A percentile compares a stretch with the other conserved stretches of the same genome.
These are phyloP conservation scores for Sesia apiformis DNA, from an alignment of 2,888 invertebrate species.

Conservation along the genomic window DNA sequence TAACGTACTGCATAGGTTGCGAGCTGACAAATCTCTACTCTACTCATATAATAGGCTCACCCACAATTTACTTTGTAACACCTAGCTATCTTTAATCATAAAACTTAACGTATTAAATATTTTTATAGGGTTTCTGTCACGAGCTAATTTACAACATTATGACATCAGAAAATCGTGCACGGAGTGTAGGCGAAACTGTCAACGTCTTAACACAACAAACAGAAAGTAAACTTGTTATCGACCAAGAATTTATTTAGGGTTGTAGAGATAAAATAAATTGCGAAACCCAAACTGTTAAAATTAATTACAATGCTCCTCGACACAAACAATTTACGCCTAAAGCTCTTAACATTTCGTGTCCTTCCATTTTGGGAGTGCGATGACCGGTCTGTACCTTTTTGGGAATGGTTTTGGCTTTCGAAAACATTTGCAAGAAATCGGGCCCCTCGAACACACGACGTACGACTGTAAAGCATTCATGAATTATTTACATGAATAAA, in stretches of 20 bases:
- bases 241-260: background rate
- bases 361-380: slow-evolving; percentile 42
- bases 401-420: slow-evolving; percentile 58
- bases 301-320: slow-evolving; percentile 48
- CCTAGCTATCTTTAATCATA: too few relatives aligned
- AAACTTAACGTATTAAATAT: too few relatives aligned
- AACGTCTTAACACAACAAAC: background rate
- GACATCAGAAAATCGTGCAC: too few relatives aligned
- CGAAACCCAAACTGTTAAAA: slow-evolving; percentile 15
- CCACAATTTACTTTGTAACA: too few relatives aligned
- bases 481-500: too few relatives aligned
- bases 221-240: background rate
- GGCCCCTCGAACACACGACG: background rate
- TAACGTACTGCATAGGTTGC: too few relatives aligned
- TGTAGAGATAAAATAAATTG: slow-evolving; percentile 1
- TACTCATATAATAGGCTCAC: too few relatives aligned
- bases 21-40: too few relatives aligned
- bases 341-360: slow-evolving; percentile 21
- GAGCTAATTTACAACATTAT: too few relatives aligned
- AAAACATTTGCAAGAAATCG: slow-evolving; percentile 22
- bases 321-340: slow-evolving; percentile 52
- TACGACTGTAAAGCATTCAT: background rate
- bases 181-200: too few relatives aligned
- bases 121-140: too few relatives aligned
- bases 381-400: slow-evolving; percentile 47